Base-by-base conservation (phyloP, 2,888 invertebrate genomes). In the Acrocyrtus sp. region DNA sequence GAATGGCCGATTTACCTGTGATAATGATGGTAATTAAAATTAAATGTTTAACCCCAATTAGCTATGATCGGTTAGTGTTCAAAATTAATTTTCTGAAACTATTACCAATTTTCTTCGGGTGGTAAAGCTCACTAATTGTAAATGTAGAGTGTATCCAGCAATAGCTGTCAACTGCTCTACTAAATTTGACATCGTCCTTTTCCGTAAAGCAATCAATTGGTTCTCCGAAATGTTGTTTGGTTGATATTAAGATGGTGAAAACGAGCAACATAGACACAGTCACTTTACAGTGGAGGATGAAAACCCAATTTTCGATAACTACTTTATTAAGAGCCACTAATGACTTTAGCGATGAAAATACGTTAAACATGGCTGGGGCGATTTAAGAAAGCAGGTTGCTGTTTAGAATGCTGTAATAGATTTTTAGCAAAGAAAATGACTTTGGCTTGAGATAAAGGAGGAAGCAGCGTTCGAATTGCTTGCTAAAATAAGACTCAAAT, bases 161-260 rank as follows among this genome's bases (percentile, higher is more conserved):
- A 84, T 95, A 95, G 29, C 95, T 94, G 86, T 96, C 95, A 92
- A 95, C 94, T 2, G 95, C 92, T 82, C 91, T 90, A 70, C 91
- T 86, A 34, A 89, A 87, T 77, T 86, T 85, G n/a, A 85, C 85
- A 19, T 94, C 94, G 78, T 95, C 93, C 82, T 94, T 95, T 82
- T 94, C 94, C 51, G 94, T 94, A 84, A 95, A 93, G 85, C 97
- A 97, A 86, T 96, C 95, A 83, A 62, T 75, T 21, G 96, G 96
- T 85, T 97, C 96, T 5, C 97, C 97, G 83, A 98, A 96, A 86
- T 97, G 96, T 84, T 97, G 96, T 72, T 95, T 88, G 78, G 95
- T 94, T 57, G 96, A 95, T 76, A 97, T 95, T 83, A 97, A 87
- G 82, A 97, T 87, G 76, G 95, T 95, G 85, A 95, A 96, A 78